Base-by-base conservation (phyloP, 2,888 invertebrate genomes). In the Neoascia interrupta region DNA sequence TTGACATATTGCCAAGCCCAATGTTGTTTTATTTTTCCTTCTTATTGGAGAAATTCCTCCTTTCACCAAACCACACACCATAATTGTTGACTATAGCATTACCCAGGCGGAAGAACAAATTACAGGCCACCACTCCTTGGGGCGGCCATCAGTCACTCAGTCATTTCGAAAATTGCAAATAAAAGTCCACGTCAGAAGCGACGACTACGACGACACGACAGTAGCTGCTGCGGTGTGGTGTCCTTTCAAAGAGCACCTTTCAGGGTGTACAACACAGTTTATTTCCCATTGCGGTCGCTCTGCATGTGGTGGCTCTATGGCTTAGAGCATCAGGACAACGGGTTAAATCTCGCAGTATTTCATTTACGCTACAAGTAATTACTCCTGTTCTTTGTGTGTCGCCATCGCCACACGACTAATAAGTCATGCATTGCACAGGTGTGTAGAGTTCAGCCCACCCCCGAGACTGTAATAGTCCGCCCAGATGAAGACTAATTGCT, bases 311-410 rank as follows among this genome's bases (percentile, higher is more conserved):
- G 23, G 43, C 45, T 45, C 34, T 4, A 13, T 37, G 21, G 43
- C 66, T 58, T 13, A 31, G 51, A 31, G 43, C 18, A 51, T 63
- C 66, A 37, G 37, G 47, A 4, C 28, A 66, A 56, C 37, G 56
- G 66, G 54, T 56, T 66, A 28, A 37, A 56, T 66, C 56, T 47
- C 41, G 23, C 56, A 63, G 54, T 58, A 56, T 63, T 63, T 54
- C 43, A 49, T 74, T 56, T 56, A 23, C 61, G 31, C 31, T 37
- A 43, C n/a, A 61, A 56, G 43, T 75, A 75, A 75, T 75, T 69
- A 75, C 70, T 45, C 13, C 34, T 43, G n/a, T n/a, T 19, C 47
- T 54, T 68, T 61, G 53, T 66, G n/a, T 36, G 26, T 23, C 31
- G 8, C 13, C 26, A 21, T 51, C 31, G 16, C 28, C 19, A n/a